Conservation (phyloP, 2,797 vertebrate genomes). For the Meda fulgida region DNA sequence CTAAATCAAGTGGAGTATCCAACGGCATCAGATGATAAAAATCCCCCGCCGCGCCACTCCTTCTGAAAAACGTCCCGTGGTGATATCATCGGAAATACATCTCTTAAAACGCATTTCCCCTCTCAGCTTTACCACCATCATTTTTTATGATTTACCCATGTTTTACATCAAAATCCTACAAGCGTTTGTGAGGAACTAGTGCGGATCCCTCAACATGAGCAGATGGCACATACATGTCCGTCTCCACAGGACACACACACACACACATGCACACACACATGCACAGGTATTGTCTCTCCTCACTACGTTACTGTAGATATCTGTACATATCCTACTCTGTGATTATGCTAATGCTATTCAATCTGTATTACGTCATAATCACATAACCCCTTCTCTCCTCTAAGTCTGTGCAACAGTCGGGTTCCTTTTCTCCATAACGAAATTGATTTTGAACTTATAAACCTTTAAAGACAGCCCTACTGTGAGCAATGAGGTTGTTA, state of each 20-base stretch:
- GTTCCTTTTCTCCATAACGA: neutral
- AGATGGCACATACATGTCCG: conserved; percentile 55
- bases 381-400: neutral
- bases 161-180: conserved; percentile 11
- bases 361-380: conserved; percentile 17
- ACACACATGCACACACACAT: neutral
- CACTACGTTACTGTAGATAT: neutral
- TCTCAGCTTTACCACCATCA: conserved; percentile 12
- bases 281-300: neutral
- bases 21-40: conserved; percentile 15
- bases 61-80: neutral
- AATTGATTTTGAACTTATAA: neutral
- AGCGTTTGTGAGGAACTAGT: neutral
- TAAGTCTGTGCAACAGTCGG: neutral
- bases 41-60: neutral
- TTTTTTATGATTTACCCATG: conserved; percentile 19
- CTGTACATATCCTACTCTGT: neutral
- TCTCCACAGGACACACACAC: conserved; percentile 13
- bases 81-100: conserved; percentile 40
- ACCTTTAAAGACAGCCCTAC: too few relatives aligned
- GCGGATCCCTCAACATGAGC: conserved; percentile 14
- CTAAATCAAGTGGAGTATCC: conserved; percentile 40
- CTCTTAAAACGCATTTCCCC: conserved; percentile 16
- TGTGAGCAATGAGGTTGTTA: neutral
- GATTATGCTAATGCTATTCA: conserved; percentile 11